A percentile compares a stretch with the other conserved stretches of the same genome.
Evolutionary conservation across 2,888 invertebrate species (phyloP).

Genomic region (Salpingus planirostris): DNA sequence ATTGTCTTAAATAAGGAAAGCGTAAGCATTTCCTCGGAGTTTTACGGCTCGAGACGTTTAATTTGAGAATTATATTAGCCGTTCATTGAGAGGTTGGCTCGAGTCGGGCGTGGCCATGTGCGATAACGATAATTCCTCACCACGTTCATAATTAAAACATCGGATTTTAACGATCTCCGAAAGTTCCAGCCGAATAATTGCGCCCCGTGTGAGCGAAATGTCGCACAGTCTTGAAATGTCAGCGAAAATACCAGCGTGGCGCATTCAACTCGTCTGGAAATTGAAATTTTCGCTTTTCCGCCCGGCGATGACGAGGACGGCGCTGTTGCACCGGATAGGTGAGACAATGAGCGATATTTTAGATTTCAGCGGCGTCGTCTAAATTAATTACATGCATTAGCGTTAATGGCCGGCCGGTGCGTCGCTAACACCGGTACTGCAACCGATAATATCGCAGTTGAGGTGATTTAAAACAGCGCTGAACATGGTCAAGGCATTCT

Average conservation of each 20-base stretch:
- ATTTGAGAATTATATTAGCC: slow-evolving; percentile 24
- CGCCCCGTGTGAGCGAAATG: no score
- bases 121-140: slow-evolving; percentile 14
- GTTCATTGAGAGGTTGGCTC: slow-evolving; percentile 17
- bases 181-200: no score
- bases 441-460: slow-evolving; percentile 26
- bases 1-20: slow-evolving; percentile 22
- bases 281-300: no score
- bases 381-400: slow-evolving; percentile 27
- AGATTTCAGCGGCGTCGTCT: slow-evolving; percentile 23
- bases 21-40: slow-evolving; percentile 22
- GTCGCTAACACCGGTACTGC: slow-evolving; percentile 22
- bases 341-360: slow-evolving; percentile 24
- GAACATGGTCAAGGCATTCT: slow-evolving; percentile 25
- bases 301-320: background rate
- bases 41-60: slow-evolving; percentile 18
- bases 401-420: slow-evolving; percentile 23
- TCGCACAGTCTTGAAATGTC: no score
- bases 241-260: no score
- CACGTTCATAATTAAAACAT: no score
- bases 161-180: no score
- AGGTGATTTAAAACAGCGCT: slow-evolving; percentile 29
- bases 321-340: slow-evolving; percentile 4
- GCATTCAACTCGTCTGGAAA: no score
- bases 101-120: slow-evolving; percentile 16